Evolutionary conservation across 1,140 invertebrate species (phyloP), one percentile per base, ranked within the genome.

Genomic region (Drosophila ambigua): DNA sequence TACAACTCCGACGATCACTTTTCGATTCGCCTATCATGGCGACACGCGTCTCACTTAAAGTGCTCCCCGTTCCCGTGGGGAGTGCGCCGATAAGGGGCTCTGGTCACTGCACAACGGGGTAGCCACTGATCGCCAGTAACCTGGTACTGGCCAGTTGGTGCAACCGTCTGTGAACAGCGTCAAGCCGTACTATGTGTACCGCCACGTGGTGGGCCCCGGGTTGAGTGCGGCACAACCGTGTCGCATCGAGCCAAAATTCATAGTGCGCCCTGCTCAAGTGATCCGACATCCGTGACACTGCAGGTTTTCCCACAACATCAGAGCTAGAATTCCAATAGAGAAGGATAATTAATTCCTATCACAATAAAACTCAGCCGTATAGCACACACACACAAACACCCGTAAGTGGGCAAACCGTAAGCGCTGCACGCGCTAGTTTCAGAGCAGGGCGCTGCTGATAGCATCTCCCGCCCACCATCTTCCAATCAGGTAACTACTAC

Each of bases 121-220:
- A 91, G 90, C 90, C 90, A 65, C 78, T 91, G 90, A 91, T 83
- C 77, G 90, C 72, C 90, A 91, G 90, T 84, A 53, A 91, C 90
- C 80, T 71, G 90, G 90, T 85, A 75, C 90, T 91, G 90, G 82
- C 90, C 90, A 91, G 90, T 84, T 66, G 90, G 90, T 91, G 90
- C 77, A 91, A 91, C 90, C 90, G 90, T 84, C 61, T 91, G 90
- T 91, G 90, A 91, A 91, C 90, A 90, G 76, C 75, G 77, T 82
- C 90, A 91, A 91, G 90, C 58, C 90, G 90, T 91, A 75, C 90
- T 91, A 91, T 91, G 90, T 91, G 71, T 84, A 91, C 90, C 90
- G 89, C 90, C 90, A 84, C 80, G 90, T 79, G 90, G 90, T 91
- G 90, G 90, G 90, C 87, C 90, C 90, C 88, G 90, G 90, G 90